Evolutionary conservation across 2,888 invertebrate genomes (phyloP).

Genomic region (Drymonia ruficornis): DNA sequence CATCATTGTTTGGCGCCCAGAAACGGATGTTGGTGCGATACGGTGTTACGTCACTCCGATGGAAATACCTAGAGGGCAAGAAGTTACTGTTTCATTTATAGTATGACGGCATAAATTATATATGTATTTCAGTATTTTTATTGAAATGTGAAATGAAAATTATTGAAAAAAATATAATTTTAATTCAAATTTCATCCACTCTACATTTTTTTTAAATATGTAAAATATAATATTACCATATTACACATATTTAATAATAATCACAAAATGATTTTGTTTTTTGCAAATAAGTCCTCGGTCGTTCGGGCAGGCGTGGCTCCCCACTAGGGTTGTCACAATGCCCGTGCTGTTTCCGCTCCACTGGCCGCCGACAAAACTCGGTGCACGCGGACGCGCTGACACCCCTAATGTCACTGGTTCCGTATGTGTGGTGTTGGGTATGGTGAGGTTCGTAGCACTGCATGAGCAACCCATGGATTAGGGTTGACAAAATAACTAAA

Average conservation of each 20-base stretch:
- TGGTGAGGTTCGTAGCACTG: conserved; percentile 48
- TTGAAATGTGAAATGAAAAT: too few species aligned
- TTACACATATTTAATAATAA: conserved; percentile 20
- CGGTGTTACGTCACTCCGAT: conserved; percentile 10
- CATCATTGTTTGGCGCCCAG: conserved; percentile 48
- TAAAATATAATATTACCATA: too few species aligned
- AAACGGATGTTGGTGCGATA: conserved; percentile 21
- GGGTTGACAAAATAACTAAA: conserved; percentile 48
- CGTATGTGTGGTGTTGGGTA: conserved; percentile 46
- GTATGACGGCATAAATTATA: too few species aligned
- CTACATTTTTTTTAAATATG: too few species aligned
- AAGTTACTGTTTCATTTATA: too few species aligned
- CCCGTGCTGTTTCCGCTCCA: conserved; percentile 64
- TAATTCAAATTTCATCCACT: too few species aligned
- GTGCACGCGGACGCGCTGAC: conserved; percentile 57
- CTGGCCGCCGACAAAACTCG: conserved; percentile 65
- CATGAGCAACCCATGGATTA: conserved; percentile 31
- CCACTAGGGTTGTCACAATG: conserved; percentile 73
- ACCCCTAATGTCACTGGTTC: conserved; percentile 67
- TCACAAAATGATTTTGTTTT: conserved; percentile 28
- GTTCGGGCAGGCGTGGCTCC: conserved; percentile 47
- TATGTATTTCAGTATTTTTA: too few species aligned
- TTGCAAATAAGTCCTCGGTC: conserved; percentile 44
- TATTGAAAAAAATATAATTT: too few species aligned
- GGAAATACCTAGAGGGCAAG: conserved; percentile 6